Percentiles rank a stretch among this genome's conserved stretches.
phyloP scores from a whole-genome alignment of 2,113 vertebrate species.

The Andinoacara biseriatus region DNA sequence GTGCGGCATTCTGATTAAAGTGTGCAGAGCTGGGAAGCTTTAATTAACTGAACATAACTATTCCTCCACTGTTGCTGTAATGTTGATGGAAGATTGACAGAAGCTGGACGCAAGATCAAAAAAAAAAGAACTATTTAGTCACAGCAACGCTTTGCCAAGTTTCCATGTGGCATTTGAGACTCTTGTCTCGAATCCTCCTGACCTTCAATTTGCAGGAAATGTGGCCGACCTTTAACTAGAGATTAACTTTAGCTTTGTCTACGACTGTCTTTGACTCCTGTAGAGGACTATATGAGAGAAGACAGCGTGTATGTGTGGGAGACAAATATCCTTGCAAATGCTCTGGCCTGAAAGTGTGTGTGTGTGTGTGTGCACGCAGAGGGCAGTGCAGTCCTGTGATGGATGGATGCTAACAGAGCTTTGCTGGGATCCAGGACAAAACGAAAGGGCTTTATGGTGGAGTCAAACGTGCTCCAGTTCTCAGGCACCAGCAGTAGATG shows the following conservation, averaged over 20 bases:
- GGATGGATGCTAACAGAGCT: constrained; percentile 48
- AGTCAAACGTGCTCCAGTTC: constrained; percentile 69
- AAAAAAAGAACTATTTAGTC: constrained; percentile 36
- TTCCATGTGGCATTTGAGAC: constrained; percentile 69
- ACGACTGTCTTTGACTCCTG: constrained; percentile 54
- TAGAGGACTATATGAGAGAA: background rate
- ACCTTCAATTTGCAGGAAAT: constrained; percentile 59
- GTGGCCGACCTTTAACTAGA: constrained; percentile 59
- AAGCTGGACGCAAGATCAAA: background rate
- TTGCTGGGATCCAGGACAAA: constrained; percentile 64
- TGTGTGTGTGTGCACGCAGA: constrained; percentile 1
- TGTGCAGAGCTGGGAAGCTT: background rate
- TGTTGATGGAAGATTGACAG: background rate
- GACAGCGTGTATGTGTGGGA: constrained; percentile 14
- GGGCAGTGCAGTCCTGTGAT: constrained; percentile 52
- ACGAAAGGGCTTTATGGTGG: constrained; percentile 65
- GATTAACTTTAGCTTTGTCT: constrained; percentile 75
- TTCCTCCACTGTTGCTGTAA: background rate
- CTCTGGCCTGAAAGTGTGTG: constrained; percentile 1
- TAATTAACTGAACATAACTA: background rate
- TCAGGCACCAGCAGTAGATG: constrained; percentile 49
- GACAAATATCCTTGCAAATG: background rate
- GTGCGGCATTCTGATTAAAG: background rate
- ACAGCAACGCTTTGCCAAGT: constrained; percentile 41
- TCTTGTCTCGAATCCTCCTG: constrained; percentile 48